phyloP scores from a whole-genome alignment of 2,888 invertebrate species.

The Synanthedon tipuliformis region DNA sequence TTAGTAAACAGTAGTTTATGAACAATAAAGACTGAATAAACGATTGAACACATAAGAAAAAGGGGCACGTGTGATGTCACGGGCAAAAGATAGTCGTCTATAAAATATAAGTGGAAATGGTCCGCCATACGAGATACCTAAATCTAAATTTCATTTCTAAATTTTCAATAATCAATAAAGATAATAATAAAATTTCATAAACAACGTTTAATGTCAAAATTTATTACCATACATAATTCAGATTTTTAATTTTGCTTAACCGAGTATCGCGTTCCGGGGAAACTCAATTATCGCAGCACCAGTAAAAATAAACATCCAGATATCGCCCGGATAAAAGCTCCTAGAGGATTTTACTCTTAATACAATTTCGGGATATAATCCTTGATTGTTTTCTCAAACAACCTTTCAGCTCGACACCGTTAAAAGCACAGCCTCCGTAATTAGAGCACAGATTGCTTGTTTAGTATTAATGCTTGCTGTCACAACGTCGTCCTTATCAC shows the following conservation, averaged over 20 bases:
- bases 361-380: not conserved
- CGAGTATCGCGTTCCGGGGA: conserved; percentile 19
- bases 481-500: not conserved
- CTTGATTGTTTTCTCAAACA: conserved; percentile 3
- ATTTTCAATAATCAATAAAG: too few relatives aligned
- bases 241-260: conserved; percentile 8
- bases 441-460: not conserved
- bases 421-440: not conserved
- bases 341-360: not conserved
- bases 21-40: too few relatives aligned
- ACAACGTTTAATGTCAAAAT: too few relatives aligned
- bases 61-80: too few relatives aligned
- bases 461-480: not conserved
- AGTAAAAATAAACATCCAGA: conserved; percentile 37
- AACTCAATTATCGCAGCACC: conserved; percentile 51
- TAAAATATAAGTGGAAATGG: too few relatives aligned
- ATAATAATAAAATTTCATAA: too few relatives aligned
- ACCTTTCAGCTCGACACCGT: conserved; percentile 3
- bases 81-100: too few relatives aligned
- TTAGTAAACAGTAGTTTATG: too few relatives aligned
- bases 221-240: not conserved
- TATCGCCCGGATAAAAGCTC: conserved; percentile 4
- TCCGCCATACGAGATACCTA: too few relatives aligned
- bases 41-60: too few relatives aligned
- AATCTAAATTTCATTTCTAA: too few relatives aligned